Base-by-base conservation (phyloP, 2,888 invertebrate species). In the Cordilura impudica region DNA sequence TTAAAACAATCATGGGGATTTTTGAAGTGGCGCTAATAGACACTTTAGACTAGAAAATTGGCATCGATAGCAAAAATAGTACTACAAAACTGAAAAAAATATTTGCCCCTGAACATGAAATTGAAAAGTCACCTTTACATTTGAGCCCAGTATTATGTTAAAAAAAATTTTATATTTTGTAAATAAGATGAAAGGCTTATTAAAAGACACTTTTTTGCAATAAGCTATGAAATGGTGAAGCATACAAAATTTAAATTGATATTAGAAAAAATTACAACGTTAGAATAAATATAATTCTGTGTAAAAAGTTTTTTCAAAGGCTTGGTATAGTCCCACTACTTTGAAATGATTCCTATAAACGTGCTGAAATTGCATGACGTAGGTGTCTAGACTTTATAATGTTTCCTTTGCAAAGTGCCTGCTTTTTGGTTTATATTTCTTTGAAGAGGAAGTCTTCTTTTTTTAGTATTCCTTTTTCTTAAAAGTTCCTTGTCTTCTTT, bases 361-460 rank as follows among this genome's bases (percentile, higher is more conserved):
- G 70, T 78, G 73, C 65, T 78, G 61, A 60, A 69, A 80, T 67
- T 72, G 65, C 85, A 86, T 86, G 86, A 87, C 85, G 86, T 86
- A 86, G 87, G 86, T 87, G 87, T 87, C 87, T 87, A 87, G 87
- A 87, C 87, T 83, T 82, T 82, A 83, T 87, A 87, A 87, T 87
- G 86, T 86, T 86, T 86, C 86, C 86, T 85, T 82, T 45, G 74
- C 71, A 31, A 56, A 69, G 71, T 71, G 23, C 29, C 66, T 70
- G 43, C 58, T 77, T 53, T 53, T 3, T 31, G 69, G 43, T 49
- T 61, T 56, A 53, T 56, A 47, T 31, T 51, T 21, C 45, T 35
- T 35, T 61, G 54, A 12, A 12, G 7, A 12, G n/a, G n/a, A n/a
- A n/a, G n/a, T 29, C 21, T 29, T 18, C 58, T 69, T 56, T 39